Base-by-base conservation (phyloP, 2,797 vertebrate species). In the Parauchenoglanis punctatus region DNA sequence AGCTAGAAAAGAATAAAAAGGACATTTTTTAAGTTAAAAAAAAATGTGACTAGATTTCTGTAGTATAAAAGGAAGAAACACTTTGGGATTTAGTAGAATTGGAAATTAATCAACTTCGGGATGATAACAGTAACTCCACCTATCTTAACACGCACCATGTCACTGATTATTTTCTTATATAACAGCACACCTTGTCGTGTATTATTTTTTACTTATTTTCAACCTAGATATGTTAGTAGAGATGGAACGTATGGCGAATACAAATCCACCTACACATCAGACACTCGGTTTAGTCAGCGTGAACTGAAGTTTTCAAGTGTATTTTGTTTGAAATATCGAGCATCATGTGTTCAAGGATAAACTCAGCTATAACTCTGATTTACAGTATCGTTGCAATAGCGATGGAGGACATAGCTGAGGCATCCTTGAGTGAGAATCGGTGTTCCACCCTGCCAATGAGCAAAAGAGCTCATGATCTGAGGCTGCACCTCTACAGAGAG, bases 401-500 rank as follows among this genome's bases (percentile, higher is more conserved):
- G 67, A 81, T 63, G 10, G 31, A 81, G 83, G 86, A 67, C 86
- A 76, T 72, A 78, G 63, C 58, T 52, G 81, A 68, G 75, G n/a
- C 46, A 44, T 67, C 15, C 65, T 63, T 67, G 58, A 76, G 28
- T 44, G 59, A 49, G 46, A 76, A 61, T 65, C 68, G 31, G 44
- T 7, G 56, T 59, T 82, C 49, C 65, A 23, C 18, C 31, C 68
- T 56, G 59, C 52, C 87, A 83, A 54, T 1, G 61, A 56, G 61
- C 17, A 6, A 76, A 78, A 87, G 56, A 73, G 78, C 82, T 54
- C 83, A 58, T 40, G 87, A 67, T 85, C 78, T 17, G 73, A 67
- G 80, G 85, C 76, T 85, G 44, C 81, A 84, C 81, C 78, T 88
- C 87, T 85, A 87, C 81, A 80, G 80, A 72, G 82, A 85, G 89